Evolutionary conservation across 2,797 vertebrate genomes (phyloP).

Genomic region (Rhynchotus rufescens): DNA sequence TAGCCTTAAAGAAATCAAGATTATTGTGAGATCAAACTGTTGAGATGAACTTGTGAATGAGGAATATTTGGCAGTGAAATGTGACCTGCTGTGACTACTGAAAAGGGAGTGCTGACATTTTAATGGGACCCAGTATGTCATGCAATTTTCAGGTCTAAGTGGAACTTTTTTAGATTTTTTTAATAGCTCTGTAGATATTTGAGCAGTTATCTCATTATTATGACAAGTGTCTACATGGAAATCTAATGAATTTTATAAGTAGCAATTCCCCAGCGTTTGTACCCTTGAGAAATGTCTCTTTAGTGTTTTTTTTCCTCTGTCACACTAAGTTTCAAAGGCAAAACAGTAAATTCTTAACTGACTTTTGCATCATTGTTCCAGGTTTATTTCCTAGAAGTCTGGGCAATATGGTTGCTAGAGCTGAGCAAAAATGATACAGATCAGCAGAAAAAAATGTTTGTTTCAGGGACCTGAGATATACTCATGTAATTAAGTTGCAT

Average conservation of each 20-base stretch:
- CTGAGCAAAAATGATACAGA: not conserved
- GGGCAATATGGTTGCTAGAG: not conserved
- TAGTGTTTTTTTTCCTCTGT: not conserved
- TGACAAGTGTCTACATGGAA: not conserved
- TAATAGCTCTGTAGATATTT: not conserved
- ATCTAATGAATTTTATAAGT: not conserved
- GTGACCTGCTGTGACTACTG: fast-evolving
- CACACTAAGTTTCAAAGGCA: not conserved
- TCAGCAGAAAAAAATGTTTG: not conserved
- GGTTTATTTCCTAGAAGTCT: not conserved
- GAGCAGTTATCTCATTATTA: not conserved
- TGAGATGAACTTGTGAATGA: not conserved
- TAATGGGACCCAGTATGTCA: not conserved
- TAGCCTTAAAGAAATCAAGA: not conserved
- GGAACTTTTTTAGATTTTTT: not conserved
- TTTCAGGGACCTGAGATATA: not conserved
- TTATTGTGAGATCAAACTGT: not conserved
- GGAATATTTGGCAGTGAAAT: fast-evolving
- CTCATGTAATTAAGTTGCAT: not conserved
- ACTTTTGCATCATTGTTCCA: not conserved
- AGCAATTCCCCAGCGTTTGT: not conserved
- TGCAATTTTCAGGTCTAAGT: not conserved
- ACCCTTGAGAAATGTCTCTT: not conserved
- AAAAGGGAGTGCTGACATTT: not conserved
- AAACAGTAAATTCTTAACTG: not conserved